Percentiles rank a stretch among this genome's conserved stretches.
Conservation (phyloP, 2,113 vertebrate species). For the Microcebus ravelobensis region DNA sequence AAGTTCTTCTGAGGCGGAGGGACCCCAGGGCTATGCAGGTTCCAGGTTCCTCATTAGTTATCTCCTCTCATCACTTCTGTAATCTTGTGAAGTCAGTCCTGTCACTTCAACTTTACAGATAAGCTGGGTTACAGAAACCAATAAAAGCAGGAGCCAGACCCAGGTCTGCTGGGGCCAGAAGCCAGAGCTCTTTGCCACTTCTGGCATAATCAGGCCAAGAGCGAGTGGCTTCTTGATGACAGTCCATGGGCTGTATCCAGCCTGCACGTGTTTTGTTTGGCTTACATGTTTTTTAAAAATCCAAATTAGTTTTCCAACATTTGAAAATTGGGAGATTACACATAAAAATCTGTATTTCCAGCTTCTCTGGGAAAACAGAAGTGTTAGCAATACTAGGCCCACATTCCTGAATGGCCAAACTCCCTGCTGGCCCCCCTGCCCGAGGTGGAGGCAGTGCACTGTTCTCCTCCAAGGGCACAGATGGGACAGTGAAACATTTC, state of each 20-base stretch:
- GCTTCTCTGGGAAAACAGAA: slow-evolving; percentile 26
- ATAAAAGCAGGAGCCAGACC: background rate
- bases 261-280: background rate
- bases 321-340: background rate
- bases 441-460: accelerated
- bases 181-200: background rate
- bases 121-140: background rate
- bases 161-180: background rate
- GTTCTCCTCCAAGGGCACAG: background rate
- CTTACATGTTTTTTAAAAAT: background rate
- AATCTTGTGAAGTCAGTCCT: background rate
- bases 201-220: background rate
- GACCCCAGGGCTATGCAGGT: accelerated
- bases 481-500: background rate
- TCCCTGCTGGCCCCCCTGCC: accelerated
- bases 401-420: background rate
- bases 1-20: background rate
- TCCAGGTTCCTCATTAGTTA: background rate
- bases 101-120: background rate
- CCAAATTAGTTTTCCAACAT: background rate
- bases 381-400: background rate
- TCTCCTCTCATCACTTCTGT: background rate
- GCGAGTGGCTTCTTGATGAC: background rate
- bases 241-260: accelerated
- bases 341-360: background rate